Base-by-base conservation (phyloP, 2,797 vertebrate genomes). In the Channa striata region DNA sequence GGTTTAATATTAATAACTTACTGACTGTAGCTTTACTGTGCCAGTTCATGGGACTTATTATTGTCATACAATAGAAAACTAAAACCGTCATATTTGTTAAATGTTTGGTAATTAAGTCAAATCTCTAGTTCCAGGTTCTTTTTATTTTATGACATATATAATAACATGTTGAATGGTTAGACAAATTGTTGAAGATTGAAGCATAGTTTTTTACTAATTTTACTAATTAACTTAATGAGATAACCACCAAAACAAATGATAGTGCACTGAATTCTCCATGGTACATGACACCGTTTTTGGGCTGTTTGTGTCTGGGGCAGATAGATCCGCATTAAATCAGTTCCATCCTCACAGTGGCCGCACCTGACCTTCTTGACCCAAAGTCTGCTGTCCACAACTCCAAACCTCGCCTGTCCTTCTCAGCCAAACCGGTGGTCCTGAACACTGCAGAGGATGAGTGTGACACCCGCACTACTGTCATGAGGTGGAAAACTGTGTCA, bases 401-500 rank as follows among this genome's bases (percentile, higher is more conserved):
- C 91, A 98, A 97, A 87, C 98, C 97, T 17, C 96, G 97, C 68
- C 93, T 99, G 59, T 99, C 98, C 0, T 99, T 99, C 92, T 99
- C 97, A 2, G 87, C 96, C 68, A 96, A 96, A 69, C 96, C 97
- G 10, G 93, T 95, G 2, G 94, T 97, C 79, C 94, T 97, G 62
- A 91, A 94, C 83, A 88, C 94, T 57, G 88, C 89, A 0, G 96
- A 96, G 25, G 97, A 97, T 60, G 96, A 97, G 75, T 96, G 93
- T 10, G 95, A 96, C 85, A 92, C 93, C 0, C 88, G 95, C 52
- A 94, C 94, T 59, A 97, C 95, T 63, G 97, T 99, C 87, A 99
- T 99, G 98, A 96, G 97, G 95, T 99, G 98, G 98, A 99, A 99
- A 93, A 99, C 97, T 0, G 97, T 99, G 62, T 97, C 96, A 19